Evolutionary conservation across 2,888 invertebrate genomes (phyloP).

Genomic region (Osmoderma eremita): DNA sequence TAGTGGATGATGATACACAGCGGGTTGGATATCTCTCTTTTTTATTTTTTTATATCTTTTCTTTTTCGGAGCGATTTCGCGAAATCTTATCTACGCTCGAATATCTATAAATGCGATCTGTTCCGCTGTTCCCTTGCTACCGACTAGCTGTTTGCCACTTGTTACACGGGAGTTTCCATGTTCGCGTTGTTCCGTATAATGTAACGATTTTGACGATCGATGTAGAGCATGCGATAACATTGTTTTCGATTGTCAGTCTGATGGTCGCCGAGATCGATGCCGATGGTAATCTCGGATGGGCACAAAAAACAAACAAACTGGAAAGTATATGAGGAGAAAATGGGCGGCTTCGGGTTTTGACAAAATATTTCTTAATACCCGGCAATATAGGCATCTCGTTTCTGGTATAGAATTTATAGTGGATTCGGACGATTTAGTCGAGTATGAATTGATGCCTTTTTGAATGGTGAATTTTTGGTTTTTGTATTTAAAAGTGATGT

Average conservation of each 20-base stretch:
- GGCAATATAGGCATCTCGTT: not conserved
- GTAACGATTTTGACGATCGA: constrained; percentile 49
- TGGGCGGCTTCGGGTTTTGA: constrained; percentile 29
- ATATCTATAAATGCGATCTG: constrained; percentile 46
- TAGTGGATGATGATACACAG: too few relatives aligned
- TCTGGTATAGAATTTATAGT: too few relatives aligned
- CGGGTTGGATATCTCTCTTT: too few relatives aligned
- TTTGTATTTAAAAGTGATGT: too few relatives aligned
- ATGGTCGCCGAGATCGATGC: not conserved
- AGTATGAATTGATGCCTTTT: too few relatives aligned
- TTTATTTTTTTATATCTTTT: too few relatives aligned
- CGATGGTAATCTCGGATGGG: too few relatives aligned
- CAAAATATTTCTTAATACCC: constrained; percentile 41
- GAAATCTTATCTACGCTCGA: constrained; percentile 42
- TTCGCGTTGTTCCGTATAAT: constrained; percentile 51
- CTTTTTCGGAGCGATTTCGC: constrained; percentile 24
- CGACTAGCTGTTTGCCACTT: constrained; percentile 25
- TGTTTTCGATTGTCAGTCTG: constrained; percentile 46
- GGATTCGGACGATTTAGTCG: too few relatives aligned
- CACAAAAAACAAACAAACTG: constrained; percentile 41
- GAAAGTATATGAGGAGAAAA: not conserved
- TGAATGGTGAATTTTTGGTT: too few relatives aligned
- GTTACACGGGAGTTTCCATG: constrained; percentile 50
- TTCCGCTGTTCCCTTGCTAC: not conserved
- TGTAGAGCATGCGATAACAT: constrained; percentile 49